These are phyloP conservation scores for Nothoprocta perdicaria DNA, from an alignment of 2,113 vertebrate genomes.

Conservation along the genomic window DNA sequence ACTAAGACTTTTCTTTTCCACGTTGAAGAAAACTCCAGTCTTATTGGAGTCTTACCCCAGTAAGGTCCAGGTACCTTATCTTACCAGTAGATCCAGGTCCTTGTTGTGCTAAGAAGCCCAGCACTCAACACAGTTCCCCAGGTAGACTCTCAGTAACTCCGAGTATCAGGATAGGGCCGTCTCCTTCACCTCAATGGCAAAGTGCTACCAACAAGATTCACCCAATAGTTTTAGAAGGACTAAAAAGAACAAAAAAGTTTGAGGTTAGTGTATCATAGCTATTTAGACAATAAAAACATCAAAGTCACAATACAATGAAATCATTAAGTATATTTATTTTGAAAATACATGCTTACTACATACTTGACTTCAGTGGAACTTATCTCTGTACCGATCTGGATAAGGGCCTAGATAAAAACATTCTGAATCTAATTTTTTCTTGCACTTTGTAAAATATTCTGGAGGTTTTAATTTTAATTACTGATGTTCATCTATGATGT, in stretches of 20 bases:
- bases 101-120: background rate
- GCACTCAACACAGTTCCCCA: background rate
- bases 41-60: too few species aligned
- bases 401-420: background rate
- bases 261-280: background rate
- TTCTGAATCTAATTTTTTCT: background rate
- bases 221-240: background rate
- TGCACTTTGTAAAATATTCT: background rate
- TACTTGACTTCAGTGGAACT: background rate
- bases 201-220: background rate
- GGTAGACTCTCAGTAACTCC: background rate
- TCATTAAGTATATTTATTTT: background rate
- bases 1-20: background rate
- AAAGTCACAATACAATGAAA: background rate
- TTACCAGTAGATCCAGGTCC: background rate
- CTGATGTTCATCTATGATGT: background rate
- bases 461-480: background rate
- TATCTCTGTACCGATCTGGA: background rate
- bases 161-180: background rate
- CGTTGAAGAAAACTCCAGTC: background rate
- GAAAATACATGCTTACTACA: background rate
- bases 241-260: background rate
- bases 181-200: background rate
- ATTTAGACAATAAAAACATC: background rate
- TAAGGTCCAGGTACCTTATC: too few species aligned